Evolutionary conservation across 2,888 invertebrate genomes (phyloP).

Genomic region (Ectemnius cavifrons): DNA sequence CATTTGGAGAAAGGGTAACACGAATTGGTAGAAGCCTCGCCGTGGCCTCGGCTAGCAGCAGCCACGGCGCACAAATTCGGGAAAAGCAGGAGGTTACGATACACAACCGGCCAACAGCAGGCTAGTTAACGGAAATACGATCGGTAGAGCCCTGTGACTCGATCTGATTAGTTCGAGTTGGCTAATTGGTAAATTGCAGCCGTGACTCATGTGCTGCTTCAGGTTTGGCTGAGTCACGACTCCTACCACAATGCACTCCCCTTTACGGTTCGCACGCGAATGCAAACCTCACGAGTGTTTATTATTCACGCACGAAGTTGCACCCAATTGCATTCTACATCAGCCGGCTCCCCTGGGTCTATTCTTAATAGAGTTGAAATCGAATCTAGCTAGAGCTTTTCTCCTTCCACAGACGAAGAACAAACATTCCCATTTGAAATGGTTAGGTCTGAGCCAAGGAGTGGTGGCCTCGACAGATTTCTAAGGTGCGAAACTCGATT

Average conservation of each 20-base stretch:
- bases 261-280: slow-evolving; percentile 61
- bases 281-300: slow-evolving; percentile 34
- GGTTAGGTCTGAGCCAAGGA: too few species aligned
- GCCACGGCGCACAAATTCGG: slow-evolving; percentile 9
- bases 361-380: slow-evolving; percentile 5
- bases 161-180: slow-evolving; percentile 71
- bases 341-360: too few species aligned
- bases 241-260: slow-evolving; percentile 42
- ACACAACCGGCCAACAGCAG: slow-evolving; percentile 30
- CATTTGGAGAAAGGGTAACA: too few species aligned
- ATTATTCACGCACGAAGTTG: slow-evolving; percentile 35
- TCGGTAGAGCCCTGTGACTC: slow-evolving; percentile 48
- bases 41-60: too few species aligned
- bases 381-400: slow-evolving; percentile 1
- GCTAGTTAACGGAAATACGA: slow-evolving; percentile 47
- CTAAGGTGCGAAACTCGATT: too few species aligned
- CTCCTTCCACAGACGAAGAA: too few species aligned
- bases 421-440: too few species aligned
- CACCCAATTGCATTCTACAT: slow-evolving; percentile 6
- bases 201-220: slow-evolving; percentile 62
- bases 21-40: too few species aligned
- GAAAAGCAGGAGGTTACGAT: slow-evolving; percentile 13
- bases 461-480: too few species aligned
- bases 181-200: slow-evolving; percentile 72
- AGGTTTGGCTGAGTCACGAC: slow-evolving; percentile 62